phyloP scores from a whole-genome alignment of 2,797 vertebrate species.

The Chromobotia macracanthus region DNA sequence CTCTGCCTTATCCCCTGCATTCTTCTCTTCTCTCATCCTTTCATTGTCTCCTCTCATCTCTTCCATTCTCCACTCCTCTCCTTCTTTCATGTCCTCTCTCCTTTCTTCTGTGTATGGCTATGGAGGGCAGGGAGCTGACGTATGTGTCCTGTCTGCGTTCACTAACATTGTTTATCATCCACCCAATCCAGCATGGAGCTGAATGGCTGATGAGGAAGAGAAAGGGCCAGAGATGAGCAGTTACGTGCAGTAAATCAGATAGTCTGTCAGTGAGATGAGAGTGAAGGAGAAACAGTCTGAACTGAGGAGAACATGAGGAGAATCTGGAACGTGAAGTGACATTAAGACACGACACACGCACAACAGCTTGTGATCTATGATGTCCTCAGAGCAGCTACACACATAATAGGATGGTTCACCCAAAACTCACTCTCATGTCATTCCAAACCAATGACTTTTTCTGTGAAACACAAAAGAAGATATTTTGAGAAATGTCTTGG shows the following conservation, averaged over 20 bases:
- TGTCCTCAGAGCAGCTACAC: neutral
- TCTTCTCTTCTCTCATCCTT: neutral
- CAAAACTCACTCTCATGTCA: neutral
- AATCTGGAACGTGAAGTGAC: slow-evolving; percentile 55
- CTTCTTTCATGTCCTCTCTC: neutral
- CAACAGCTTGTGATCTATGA: slow-evolving; percentile 20
- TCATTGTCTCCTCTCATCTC: neutral
- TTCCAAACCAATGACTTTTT: neutral
- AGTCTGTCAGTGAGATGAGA: slow-evolving; percentile 49
- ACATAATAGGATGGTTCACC: neutral
- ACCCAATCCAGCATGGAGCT: slow-evolving; percentile 47
- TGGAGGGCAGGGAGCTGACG: slow-evolving; percentile 28
- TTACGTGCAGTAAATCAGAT: slow-evolving; percentile 54
- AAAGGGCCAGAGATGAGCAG: slow-evolving; percentile 17
- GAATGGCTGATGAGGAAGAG: slow-evolving; percentile 53
- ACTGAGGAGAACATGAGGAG: slow-evolving; percentile 44
- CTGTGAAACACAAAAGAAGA: neutral
- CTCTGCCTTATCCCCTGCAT: neutral
- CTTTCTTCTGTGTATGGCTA: neutral
- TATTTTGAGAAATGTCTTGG: too few relatives aligned
- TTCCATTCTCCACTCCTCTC: neutral
- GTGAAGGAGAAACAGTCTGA: slow-evolving; percentile 42
- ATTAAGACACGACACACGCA: slow-evolving; percentile 50
- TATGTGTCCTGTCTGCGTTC: slow-evolving; percentile 28
- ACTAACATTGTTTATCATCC: slow-evolving; percentile 55